Percentiles rank a stretch among this genome's conserved stretches.
These are phyloP conservation scores for Antigone vipio DNA, from an alignment of 2,113 vertebrate genomes.

Conservation along the genomic window DNA sequence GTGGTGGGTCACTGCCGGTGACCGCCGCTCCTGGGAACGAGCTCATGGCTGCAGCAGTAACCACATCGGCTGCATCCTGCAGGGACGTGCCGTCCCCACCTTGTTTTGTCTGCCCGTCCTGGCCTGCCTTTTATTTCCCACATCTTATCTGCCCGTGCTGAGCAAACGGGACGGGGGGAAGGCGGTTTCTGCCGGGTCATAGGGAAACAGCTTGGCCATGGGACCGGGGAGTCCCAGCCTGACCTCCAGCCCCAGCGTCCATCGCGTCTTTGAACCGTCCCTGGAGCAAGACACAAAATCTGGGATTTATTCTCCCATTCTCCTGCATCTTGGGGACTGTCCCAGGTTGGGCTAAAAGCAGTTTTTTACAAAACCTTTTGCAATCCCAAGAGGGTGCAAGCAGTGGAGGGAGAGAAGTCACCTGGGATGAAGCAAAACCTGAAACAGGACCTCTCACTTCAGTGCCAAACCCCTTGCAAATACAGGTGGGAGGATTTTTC, in stretches of 20 bases:
- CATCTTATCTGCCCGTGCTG: not conserved
- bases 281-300: not conserved
- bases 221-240: not conserved
- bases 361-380: not conserved
- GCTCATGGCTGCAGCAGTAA: not conserved
- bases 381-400: not conserved
- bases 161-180: not conserved
- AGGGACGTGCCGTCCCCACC: accelerated
- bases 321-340: not conserved
- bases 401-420: not conserved
- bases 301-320: not conserved
- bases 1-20: not conserved
- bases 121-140: not conserved
- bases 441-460: too few species aligned
- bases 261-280: not conserved
- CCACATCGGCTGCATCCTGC: not conserved
- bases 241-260: not conserved
- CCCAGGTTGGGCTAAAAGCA: not conserved
- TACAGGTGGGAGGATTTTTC: not conserved
- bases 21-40: not conserved
- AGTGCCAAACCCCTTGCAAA: not conserved
- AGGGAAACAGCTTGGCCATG: not conserved
- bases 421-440: not conserved
- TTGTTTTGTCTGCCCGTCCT: not conserved
- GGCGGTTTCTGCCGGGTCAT: not conserved